These are phyloP conservation scores for Glaucidium brasilianum DNA, from an alignment of 2,113 vertebrate genomes.

Conservation along the genomic window DNA sequence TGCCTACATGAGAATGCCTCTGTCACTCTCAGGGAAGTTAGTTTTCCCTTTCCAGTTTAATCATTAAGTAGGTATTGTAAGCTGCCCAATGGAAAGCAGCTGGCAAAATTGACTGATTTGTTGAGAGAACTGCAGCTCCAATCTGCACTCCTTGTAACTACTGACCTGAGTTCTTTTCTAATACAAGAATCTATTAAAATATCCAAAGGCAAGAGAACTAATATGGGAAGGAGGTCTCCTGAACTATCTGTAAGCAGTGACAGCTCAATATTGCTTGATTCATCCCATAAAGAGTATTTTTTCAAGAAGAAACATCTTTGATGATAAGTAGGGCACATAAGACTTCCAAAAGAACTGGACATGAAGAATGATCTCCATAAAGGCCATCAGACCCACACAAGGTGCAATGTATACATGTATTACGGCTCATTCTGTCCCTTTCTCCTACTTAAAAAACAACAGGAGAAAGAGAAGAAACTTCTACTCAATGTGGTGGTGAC, in stretches of 20 bases:
- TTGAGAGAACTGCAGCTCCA: background rate
- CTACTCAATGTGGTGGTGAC: background rate
- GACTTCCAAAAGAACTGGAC: background rate
- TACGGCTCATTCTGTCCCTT: background rate
- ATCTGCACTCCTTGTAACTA: background rate
- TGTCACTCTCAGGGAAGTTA: background rate
- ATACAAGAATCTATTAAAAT: background rate
- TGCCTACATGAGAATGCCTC: background rate
- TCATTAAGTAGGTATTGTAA: background rate
- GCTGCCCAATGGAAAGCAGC: background rate
- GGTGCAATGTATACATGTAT: background rate
- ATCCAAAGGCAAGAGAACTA: background rate
- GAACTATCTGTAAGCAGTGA: background rate
- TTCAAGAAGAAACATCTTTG: background rate
- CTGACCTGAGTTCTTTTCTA: background rate
- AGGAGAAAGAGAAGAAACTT: background rate
- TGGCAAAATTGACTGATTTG: background rate
- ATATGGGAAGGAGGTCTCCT: background rate
- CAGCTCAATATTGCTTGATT: conserved; percentile 2
- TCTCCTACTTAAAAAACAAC: background rate
- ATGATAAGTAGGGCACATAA: background rate
- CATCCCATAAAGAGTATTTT: background rate
- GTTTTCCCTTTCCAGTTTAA: background rate
- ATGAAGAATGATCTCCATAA: background rate
- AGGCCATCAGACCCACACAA: background rate